Base-by-base conservation (phyloP, 2,113 vertebrate genomes). In the Vulpes vulpes region DNA sequence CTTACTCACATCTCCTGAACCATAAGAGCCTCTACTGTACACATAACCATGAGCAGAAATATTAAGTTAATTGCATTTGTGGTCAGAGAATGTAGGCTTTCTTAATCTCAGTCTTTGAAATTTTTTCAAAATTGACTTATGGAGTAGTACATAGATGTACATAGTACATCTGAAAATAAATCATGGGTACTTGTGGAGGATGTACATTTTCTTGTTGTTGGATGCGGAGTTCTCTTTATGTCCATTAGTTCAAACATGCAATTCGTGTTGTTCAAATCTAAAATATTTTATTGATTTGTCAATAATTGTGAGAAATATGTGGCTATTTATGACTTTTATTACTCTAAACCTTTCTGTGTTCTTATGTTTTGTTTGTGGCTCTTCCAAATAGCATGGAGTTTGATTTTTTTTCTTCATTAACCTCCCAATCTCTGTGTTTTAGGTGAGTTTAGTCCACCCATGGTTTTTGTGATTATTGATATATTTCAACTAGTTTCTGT, bases 21-120 rank as follows among this genome's bases (percentile, higher is more conserved):
- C 23, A 51, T 51, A 15, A 76, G 43, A 27, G 12, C 38, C 73
- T 85, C 65, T 87, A 9, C 35, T 32, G 27, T 43, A 69, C 67
- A 91, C 64, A 91, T 91, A 95, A 88, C 64, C 43, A 23, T 23
- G 69, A 84, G 93, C 85, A 27, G 38, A 69, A 95, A 93, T 87
- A 69, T 82, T 94, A 94, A 91, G 38, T 55, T 91, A 91, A 87
- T 78, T 78, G 60, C n/a, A 82, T 76, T 80, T 87, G 51, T 91
- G 91, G 81, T 85, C 87, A 91, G 38, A 87, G 60, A 94, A 95
- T 95, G 81, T 94, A 67, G 91, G 82, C 93, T 97, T 97, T 94
- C 69, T 97, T 96, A 25, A 49, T 49, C 96, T 7, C 16, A n/a
- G 78, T 95, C 83, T 96, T 89, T 94, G 83, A 84, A 91, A 80